Evolutionary conservation across 2,888 invertebrate genomes (phyloP).

Genomic region (Thereva nobilitata): DNA sequence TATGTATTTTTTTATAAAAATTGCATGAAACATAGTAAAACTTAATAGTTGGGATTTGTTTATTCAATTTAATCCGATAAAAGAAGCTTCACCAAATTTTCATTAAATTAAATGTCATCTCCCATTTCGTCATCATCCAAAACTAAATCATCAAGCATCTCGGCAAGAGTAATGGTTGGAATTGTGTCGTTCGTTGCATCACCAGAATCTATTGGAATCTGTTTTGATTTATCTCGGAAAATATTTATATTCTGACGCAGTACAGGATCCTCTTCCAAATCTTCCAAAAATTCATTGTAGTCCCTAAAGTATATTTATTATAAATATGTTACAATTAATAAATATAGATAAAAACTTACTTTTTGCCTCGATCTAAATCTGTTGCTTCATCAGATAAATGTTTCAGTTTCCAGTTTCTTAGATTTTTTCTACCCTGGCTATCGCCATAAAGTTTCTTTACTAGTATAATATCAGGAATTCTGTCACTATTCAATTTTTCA

Average conservation of each 20-base stretch:
- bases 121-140: conserved; percentile 81
- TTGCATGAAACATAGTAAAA: background rate
- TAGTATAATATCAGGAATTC: conserved; percentile 88
- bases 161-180: conserved; percentile 82
- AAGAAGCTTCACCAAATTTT: too few species aligned
- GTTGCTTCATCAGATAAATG: conserved; percentile 76
- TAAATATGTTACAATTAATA: conserved; percentile 43
- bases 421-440: conserved; percentile 69
- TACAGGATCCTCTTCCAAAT: conserved; percentile 92
- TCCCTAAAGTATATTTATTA: conserved; percentile 65
- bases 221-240: conserved; percentile 66
- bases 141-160: conserved; percentile 90
- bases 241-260: conserved; percentile 92
- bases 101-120: conserved; percentile 51
- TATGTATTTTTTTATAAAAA: background rate
- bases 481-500: conserved; percentile 73
- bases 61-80: too few species aligned
- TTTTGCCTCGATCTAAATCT: conserved; percentile 66
- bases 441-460: conserved; percentile 90
- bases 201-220: conserved; percentile 62
- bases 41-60: background rate
- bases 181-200: conserved; percentile 67
- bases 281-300: conserved; percentile 94
- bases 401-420: conserved; percentile 88
- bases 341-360: conserved; percentile 57